phyloP scores from a whole-genome alignment of 2,888 invertebrate genomes.

The Tinea semifulvella region DNA sequence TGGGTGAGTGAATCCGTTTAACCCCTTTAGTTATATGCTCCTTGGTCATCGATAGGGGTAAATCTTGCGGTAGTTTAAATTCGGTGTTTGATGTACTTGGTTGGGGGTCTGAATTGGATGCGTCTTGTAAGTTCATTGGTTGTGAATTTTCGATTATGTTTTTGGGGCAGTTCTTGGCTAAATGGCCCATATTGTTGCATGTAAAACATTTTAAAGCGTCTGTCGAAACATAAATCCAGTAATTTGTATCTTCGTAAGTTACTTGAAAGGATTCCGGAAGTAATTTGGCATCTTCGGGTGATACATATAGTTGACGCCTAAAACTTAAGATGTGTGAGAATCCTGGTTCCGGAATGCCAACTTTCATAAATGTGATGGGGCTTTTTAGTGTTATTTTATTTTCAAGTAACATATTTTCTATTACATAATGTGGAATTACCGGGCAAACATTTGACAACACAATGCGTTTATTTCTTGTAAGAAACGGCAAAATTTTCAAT shows the following conservation, averaged over 20 bases:
- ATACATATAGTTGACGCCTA: constrained; percentile 14
- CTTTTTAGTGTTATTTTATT: background rate
- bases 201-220: constrained; percentile 18
- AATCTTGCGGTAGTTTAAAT: too few species aligned
- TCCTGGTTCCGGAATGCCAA: constrained; percentile 5
- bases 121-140: too few species aligned
- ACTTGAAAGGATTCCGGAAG: constrained; percentile 18
- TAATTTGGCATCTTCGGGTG: constrained; percentile 15
- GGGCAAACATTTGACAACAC: constrained; percentile 20
- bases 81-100: too few species aligned
- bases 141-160: too few species aligned
- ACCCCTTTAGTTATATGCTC: too few species aligned
- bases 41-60: background rate
- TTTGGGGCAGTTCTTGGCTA: constrained; percentile 17
- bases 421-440: constrained; percentile 16
- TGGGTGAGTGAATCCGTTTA: too few species aligned
- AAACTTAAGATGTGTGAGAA: constrained; percentile 12
- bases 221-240: constrained; percentile 18
- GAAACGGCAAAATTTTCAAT: constrained; percentile 19
- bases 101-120: too few species aligned
- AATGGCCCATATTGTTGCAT: constrained; percentile 17
- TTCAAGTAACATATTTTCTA: constrained; percentile 5
- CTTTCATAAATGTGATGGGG: constrained; percentile 9
- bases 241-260: constrained; percentile 18
- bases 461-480: constrained; percentile 21